phyloP scores from a whole-genome alignment of 35 echinoderm and acorn worm genomes.

The Heliocidaris erythrogramma region DNA sequence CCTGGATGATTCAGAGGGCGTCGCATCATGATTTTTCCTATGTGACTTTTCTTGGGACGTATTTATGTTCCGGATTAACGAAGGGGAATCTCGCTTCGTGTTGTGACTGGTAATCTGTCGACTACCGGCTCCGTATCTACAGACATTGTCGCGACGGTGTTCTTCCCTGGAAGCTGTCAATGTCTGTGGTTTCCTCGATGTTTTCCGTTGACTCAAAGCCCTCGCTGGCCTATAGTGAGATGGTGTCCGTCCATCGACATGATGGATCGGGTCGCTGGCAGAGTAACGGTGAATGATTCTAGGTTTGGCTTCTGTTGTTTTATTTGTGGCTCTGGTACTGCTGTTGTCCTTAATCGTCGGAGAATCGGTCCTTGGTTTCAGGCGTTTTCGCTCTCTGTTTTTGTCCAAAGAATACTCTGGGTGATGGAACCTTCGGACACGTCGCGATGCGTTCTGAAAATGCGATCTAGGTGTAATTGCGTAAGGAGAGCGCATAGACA shows the following conservation, averaged over 20 bases:
- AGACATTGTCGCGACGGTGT: not conserved
- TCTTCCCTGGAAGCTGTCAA: not conserved
- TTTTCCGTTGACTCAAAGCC: not conserved
- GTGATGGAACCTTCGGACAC: not conserved
- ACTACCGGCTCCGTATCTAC: not conserved
- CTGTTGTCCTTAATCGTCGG: not conserved
- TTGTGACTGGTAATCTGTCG: not conserved
- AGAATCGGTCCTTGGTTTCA: not conserved
- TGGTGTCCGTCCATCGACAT: not conserved
- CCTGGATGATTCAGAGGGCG: not conserved
- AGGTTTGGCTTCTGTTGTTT: not conserved
- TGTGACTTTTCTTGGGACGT: not conserved
- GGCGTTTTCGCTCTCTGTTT: not conserved
- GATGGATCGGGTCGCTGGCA: not conserved
- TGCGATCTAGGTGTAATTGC: not conserved
- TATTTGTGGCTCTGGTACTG: not conserved
- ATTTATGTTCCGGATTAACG: too few relatives aligned
- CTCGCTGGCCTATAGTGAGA: not conserved
- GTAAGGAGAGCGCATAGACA: not conserved
- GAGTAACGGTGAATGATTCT: not conserved
- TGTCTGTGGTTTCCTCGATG: not conserved
- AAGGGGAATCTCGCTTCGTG: not conserved
- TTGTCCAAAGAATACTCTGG: not conserved
- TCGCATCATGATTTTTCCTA: not conserved
- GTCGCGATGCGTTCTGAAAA: not conserved